Percentiles rank a stretch among this genome's conserved stretches.
phyloP scores from a whole-genome alignment of 2,113 vertebrate species.

The Passer montanus region DNA sequence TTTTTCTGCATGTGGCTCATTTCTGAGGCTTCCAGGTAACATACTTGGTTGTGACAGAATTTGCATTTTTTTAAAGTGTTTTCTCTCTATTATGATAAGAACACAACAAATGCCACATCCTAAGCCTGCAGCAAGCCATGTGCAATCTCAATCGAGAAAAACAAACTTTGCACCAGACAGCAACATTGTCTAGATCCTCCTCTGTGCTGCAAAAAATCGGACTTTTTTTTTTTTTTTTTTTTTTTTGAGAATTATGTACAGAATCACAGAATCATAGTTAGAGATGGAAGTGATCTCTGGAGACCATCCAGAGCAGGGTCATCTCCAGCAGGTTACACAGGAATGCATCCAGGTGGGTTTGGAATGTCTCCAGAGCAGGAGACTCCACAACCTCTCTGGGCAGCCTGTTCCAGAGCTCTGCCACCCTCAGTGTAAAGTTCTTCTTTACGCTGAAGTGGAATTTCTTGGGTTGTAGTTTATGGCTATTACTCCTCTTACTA shows the following conservation, averaged over 20 bases:
- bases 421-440: background rate
- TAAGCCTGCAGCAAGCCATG: background rate
- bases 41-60: background rate
- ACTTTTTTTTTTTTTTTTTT: too few species aligned
- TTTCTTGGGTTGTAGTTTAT: background rate
- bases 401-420: background rate
- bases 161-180: background rate
- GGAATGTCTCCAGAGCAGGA: background rate
- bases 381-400: accelerated
- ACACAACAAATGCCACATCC: too few species aligned
- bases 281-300: background rate
- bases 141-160: background rate
- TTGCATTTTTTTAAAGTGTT: background rate
- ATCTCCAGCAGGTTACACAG: background rate
- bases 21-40: background rate
- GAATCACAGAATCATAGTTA: background rate
- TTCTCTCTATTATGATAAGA: background rate
- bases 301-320: background rate
- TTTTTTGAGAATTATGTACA: background rate
- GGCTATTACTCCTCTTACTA: background rate
- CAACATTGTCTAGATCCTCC: accelerated
- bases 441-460: background rate
- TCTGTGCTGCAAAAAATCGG: background rate
- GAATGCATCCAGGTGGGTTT: background rate
- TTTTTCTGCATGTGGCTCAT: background rate